phyloP scores from a whole-genome alignment of 2,888 invertebrate species.

The Acanthosepion lycidas region DNA sequence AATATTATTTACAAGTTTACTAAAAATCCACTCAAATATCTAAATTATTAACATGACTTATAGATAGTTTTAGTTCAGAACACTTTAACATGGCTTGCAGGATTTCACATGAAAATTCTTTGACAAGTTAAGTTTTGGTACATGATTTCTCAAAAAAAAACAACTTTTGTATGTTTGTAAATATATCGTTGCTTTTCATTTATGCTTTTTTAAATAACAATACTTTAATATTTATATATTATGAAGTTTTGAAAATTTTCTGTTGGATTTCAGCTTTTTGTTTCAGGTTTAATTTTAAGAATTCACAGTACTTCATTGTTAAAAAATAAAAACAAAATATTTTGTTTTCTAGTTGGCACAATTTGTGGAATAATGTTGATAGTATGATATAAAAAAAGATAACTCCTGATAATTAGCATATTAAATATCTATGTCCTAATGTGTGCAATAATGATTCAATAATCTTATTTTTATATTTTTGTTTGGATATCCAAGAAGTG shows the following conservation, averaged over 20 bases:
- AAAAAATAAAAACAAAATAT: neutral
- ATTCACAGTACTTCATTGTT: neutral
- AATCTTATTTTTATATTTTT: neutral
- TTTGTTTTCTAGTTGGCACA: neutral
- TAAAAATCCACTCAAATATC: neutral
- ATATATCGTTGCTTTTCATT: neutral
- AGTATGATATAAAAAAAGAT: neutral
- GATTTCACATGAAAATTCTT: neutral
- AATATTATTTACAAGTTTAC: neutral
- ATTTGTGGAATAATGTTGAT: neutral
- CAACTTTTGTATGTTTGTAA: neutral
- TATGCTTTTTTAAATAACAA: neutral
- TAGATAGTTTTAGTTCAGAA: neutral
- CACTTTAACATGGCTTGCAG: neutral
- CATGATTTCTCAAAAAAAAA: neutral
- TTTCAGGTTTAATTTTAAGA: neutral
- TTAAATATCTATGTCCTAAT: neutral
- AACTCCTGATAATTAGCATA: neutral
- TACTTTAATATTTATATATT: neutral
- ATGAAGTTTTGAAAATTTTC: neutral
- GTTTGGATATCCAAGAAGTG: neutral
- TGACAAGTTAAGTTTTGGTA: slow-evolving; percentile 1
- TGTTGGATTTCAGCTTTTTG: neutral
- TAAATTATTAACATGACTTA: neutral
- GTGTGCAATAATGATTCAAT: neutral